Evolutionary conservation across 2,888 invertebrate genomes (phyloP), one percentile per base, ranked within the genome.

Genomic region (Mesodorylaimus sp.): DNA sequence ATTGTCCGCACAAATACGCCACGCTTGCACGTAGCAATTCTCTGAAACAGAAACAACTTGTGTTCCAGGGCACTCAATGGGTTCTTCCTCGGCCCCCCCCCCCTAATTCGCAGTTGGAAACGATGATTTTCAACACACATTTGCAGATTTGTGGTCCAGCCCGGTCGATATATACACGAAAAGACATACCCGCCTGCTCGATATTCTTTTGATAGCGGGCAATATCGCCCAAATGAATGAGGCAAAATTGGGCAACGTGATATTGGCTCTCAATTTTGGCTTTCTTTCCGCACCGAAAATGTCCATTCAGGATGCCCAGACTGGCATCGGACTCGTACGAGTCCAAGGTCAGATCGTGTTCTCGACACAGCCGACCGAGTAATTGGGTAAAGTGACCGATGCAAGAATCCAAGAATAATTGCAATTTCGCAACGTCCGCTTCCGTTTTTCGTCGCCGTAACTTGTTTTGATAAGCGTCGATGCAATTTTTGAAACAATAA

Each of bases 221-320:
- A 44, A 50, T 45, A 36, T 50, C 50, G 45, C 50, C 50, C 37
- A 50, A 23, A 32, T 50, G 50, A 3, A 50, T 45, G 2, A 50
- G 36, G 24, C 44, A 50, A 32, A 50, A 50, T 27, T 47, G 36
- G 5, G 45, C 3, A 24, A 50, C 21, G 24, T 50, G 21, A 5
- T 3, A 7, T 32, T 10, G 16, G 10, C 19, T 19, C 19, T 32
- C n/a, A n/a, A 47, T 46, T 27, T 48, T 46, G 16, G 26, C 47
- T 27, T 46, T 37, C 16, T 21, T 36, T 3, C 19, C 23, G 5
- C 5, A 7, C 3, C 29, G 32, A 3, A 32, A 19, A 5, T 25
- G 45, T 5, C 19, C 7, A 7, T 27, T 27, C 3, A 47, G 25
- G 5, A 38, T 38, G n/a, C 47, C 47, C 24, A 47, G 26, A n/a